Percentiles rank a stretch among this genome's conserved stretches.
phyloP scores from a whole-genome alignment of 2,113 vertebrate species.

The Salvelinus alpinus region DNA sequence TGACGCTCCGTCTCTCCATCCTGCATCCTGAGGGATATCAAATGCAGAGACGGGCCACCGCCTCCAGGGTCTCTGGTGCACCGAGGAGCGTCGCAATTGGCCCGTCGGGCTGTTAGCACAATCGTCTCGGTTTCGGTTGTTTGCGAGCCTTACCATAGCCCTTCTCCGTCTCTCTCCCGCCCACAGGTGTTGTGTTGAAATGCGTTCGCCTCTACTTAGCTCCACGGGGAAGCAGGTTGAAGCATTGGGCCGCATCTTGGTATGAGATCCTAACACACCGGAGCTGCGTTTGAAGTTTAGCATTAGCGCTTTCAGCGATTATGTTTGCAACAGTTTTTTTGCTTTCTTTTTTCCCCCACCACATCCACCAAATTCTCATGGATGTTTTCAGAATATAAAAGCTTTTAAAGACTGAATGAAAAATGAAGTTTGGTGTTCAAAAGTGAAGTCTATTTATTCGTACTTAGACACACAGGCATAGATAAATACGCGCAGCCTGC shows the following conservation, averaged over 20 bases:
- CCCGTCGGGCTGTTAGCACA: slow-evolving; percentile 45
- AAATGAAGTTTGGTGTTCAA: slow-evolving; percentile 5
- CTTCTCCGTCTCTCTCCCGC: slow-evolving; percentile 12
- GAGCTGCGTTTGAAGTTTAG: slow-evolving; percentile 59
- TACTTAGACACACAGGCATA: slow-evolving; percentile 5
- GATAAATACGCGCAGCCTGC: slow-evolving; percentile 12
- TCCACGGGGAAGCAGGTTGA: slow-evolving; percentile 25
- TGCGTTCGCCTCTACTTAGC: slow-evolving; percentile 40
- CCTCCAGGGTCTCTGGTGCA: slow-evolving; percentile 29
- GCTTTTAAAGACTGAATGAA: background rate
- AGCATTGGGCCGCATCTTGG: slow-evolving; percentile 23
- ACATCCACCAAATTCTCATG: slow-evolving; percentile 36
- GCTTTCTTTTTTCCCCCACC: slow-evolving; percentile 16
- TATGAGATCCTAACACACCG: slow-evolving; percentile 30
- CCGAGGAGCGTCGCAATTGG: slow-evolving; percentile 50
- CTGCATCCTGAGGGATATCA: slow-evolving; percentile 52
- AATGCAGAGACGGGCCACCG: slow-evolving; percentile 31
- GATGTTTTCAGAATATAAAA: slow-evolving; percentile 8
- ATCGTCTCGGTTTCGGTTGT: slow-evolving; percentile 54
- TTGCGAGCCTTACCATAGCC: slow-evolving; percentile 35
- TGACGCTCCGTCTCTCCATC: slow-evolving; percentile 33
- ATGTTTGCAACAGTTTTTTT: slow-evolving; percentile 11
- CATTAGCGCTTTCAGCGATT: slow-evolving; percentile 48
- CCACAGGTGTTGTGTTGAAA: slow-evolving; percentile 66
- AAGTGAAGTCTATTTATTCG: background rate